phyloP scores from a whole-genome alignment of 2,888 invertebrate genomes.

The Lepidocyrtinus sp. region DNA sequence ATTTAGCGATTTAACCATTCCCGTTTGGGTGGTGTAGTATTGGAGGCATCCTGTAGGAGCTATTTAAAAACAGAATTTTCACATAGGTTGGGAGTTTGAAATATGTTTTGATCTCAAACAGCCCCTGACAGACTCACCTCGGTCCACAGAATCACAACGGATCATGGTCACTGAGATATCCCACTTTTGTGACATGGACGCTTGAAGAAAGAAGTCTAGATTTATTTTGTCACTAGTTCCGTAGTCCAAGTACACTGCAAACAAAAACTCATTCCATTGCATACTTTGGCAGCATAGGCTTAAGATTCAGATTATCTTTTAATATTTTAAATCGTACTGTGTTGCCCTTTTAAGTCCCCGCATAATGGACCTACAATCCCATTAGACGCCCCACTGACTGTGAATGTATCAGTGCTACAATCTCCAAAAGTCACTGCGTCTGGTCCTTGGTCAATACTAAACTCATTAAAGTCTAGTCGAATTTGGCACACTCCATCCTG shows the following conservation, averaged over 20 bases:
- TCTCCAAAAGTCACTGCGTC: constrained; percentile 50
- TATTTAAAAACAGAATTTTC: constrained; percentile 20
- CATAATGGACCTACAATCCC: constrained; percentile 60
- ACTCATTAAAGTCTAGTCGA: constrained; percentile 64
- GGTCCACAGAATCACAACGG: constrained; percentile 64
- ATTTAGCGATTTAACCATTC: constrained; percentile 65
- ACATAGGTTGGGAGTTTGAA: neutral
- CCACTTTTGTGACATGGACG: constrained; percentile 55
- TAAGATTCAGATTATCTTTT: neutral
- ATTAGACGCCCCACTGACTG: constrained; percentile 60
- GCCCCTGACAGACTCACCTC: constrained; percentile 29
- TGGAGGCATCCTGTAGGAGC: constrained; percentile 68
- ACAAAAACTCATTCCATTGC: neutral
- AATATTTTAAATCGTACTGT: constrained; percentile 48
- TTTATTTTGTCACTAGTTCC: constrained; percentile 62
- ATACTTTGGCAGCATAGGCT: too few relatives aligned
- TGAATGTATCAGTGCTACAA: constrained; percentile 61
- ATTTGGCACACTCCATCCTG: constrained; percentile 65
- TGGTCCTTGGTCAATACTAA: constrained; percentile 54
- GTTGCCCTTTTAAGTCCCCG: constrained; percentile 64
- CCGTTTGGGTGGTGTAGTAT: constrained; percentile 64
- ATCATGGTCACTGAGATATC: constrained; percentile 66
- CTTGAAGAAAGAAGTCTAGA: constrained; percentile 54
- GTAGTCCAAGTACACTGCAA: constrained; percentile 66
- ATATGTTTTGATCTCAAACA: neutral